A percentile compares a stretch with the other conserved stretches of the same genome.
These are phyloP conservation scores for Brachionus asplanchnoidis DNA, from an alignment of 1,140 invertebrate species.

Conservation along the genomic window DNA sequence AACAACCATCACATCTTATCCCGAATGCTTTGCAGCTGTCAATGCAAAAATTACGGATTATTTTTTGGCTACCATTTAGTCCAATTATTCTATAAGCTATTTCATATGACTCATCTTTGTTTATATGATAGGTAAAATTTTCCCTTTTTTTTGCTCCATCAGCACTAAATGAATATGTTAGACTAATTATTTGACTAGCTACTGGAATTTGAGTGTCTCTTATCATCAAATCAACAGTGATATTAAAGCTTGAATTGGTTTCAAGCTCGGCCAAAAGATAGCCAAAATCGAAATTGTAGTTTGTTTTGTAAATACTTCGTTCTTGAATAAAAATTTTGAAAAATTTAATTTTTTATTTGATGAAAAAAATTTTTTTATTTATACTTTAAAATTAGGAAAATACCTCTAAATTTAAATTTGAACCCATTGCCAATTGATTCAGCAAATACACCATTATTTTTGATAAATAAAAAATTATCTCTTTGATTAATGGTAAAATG, in stretches of 20 bases:
- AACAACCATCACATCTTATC: background rate
- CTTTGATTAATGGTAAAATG: background rate
- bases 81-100: background rate
- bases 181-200: background rate
- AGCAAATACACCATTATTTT: background rate
- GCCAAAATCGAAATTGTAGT: background rate
- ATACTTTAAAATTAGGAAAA: background rate
- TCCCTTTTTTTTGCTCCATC: background rate
- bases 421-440: background rate
- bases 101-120: background rate
- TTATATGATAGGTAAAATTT: background rate
- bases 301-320: constrained; percentile 42
- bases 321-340: background rate
- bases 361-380: background rate
- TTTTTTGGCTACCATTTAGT: background rate
- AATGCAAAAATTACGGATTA: constrained; percentile 24
- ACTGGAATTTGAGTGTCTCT: background rate
- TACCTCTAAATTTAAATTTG: constrained; percentile 7
- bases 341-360: too few relatives aligned
- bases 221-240: background rate
- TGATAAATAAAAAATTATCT: background rate
- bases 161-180: background rate
- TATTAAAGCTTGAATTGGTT: constrained; percentile 7
- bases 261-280: background rate
- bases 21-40: background rate